Evolutionary conservation across 1,140 invertebrate genomes (phyloP), one percentile per base, ranked within the genome.

Genomic region (Drepana arcuata): DNA sequence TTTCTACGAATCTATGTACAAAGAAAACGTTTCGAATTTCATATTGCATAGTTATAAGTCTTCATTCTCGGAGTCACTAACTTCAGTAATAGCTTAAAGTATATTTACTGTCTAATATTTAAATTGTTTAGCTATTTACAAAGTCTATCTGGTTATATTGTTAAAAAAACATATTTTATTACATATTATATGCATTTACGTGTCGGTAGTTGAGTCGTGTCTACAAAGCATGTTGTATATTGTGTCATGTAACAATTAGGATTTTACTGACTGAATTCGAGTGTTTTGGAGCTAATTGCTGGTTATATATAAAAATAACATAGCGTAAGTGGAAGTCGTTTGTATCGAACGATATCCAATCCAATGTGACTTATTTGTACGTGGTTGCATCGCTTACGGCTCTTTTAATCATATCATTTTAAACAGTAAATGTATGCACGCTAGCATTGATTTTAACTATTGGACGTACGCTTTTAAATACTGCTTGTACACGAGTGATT

Each of bases 141-240:
- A 72, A 77, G 63, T 80, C 58, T 78, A 78, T 74, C 68, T 47
- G 64, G 70, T 74, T 78, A 68, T 51, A 38, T 59, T 48, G 53
- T 65, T 72, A 26, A 37, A 55, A 52, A 62, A 68, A 70, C 47
- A 67, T 74, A 74, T 72, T 73, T 74, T 72, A 72, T 66, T 63
- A 66, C 55, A 59, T 67, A 70, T 48, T 48, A 41, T 46, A 60
- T 60, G 42, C 62, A 54, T 49, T 47, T 35, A 51, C 44, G 37
- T 66, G 55, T 64, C 51, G 32, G 55, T 70, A 70, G 54, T n/a
- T n/a, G n/a, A n/a, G n/a, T 45, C 58, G 57, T 57, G 41, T 54
- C 44, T 31, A 29, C 35, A 41, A 34, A 62, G 61, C 57, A 65
- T 74, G 63, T 50, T 69, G 49, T 63, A 61, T 41, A 41, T 49